Evolutionary conservation across 23 tunicate species (phyloP), one percentile per base, ranked within the genome.

Genomic region (Styela plicata): DNA sequence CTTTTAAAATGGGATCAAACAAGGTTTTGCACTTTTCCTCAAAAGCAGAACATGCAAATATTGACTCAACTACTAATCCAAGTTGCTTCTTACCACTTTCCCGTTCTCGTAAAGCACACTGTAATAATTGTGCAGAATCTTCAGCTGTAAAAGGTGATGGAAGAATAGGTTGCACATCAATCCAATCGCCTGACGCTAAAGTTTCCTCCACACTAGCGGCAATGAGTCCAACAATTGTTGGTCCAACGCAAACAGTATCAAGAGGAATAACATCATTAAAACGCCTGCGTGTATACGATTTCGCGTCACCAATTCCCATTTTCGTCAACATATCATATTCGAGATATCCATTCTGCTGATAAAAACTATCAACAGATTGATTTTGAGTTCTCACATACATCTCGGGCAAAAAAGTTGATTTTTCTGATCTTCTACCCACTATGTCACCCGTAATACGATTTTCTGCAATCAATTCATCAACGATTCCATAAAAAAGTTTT

Each of bases 351-450:
- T 93, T 93, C 74, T 88, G 89, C 44, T 76, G 69, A 82, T 36
- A 93, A 67, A 93, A 93, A 35, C 64, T 85, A 63, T 93, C 93
- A 63, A 93, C 64, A 84, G 89, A 88, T 27, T 84, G 80, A 52
- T 85, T 88, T 66, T 88, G 93, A 2, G 89, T 70, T 78, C 84
- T 86, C 33, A 78, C 84, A 84, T 93, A 78, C 36, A 93, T 88
- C 13, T 57, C 66, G 3, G 98, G 98, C 3, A 82, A 25, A 90
- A 88, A 93, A 24, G 79, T 73, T 19, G 98, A 78, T 63, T 85
- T 82, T 26, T 93, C 93, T 2, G 86, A 82, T 1, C 89, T 67
- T 19, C 83, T 80, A 3, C 98, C 98, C 29, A 78, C 80, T 31
- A 93, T 34, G 28, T 88, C 88, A 37, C 98, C 98, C 63, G 63